Evolutionary conservation across 2,888 invertebrate species (phyloP).

Genomic region (Stenichneumon culpator): DNA sequence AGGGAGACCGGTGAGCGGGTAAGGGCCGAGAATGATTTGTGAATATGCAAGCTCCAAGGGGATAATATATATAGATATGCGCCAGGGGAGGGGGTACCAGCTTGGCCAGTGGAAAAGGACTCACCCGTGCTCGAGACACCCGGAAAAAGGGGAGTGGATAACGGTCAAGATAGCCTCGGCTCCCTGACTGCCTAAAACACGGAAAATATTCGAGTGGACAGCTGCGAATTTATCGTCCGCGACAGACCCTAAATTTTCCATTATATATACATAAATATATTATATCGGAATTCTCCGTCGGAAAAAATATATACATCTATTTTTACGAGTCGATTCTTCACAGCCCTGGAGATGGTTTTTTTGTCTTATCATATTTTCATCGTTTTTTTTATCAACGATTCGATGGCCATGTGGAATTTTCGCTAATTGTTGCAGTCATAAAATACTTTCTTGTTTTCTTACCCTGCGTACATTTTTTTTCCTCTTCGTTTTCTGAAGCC

Average conservation of each 20-base stretch:
- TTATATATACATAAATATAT: constrained; percentile 74
- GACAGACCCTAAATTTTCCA: constrained; percentile 84
- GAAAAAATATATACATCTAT: constrained; percentile 55
- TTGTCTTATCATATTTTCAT: constrained; percentile 19
- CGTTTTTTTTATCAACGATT: constrained; percentile 14
- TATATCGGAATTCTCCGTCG: constrained; percentile 59
- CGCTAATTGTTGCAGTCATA: background rate
- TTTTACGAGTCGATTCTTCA: background rate
- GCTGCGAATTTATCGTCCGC: constrained; percentile 84
- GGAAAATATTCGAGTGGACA: constrained; percentile 85
- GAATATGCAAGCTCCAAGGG: constrained; percentile 84
- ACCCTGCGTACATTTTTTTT: constrained; percentile 70
- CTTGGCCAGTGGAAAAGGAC: constrained; percentile 62
- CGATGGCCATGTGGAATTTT: background rate
- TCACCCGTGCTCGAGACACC: constrained; percentile 59
- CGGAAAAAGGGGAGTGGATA: constrained; percentile 72
- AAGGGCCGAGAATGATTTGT: constrained; percentile 83
- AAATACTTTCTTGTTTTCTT: constrained; percentile 72
- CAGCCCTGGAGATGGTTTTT: background rate
- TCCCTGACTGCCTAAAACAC: constrained; percentile 83
- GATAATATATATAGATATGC: constrained; percentile 68
- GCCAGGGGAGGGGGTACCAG: constrained; percentile 29
- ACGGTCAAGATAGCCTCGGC: constrained; percentile 84
- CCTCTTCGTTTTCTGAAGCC: constrained; percentile 29
- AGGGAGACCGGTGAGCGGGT: constrained; percentile 76